Evolutionary conservation across 2,113 vertebrate species (phyloP).

Genomic region (Nymphicus hollandicus): DNA sequence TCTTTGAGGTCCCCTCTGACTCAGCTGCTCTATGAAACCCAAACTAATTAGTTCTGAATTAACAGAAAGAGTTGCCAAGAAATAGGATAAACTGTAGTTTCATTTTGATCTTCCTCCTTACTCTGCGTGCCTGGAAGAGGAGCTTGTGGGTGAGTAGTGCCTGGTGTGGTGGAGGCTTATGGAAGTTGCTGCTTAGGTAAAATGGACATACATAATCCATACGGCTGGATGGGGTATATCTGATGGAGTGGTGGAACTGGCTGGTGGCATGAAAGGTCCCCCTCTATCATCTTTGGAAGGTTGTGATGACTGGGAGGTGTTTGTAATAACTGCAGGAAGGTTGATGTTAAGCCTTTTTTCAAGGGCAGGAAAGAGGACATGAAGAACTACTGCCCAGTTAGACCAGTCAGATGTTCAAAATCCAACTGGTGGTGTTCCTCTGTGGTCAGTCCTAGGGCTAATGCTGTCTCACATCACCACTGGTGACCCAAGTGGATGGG

Average conservation of each 20-base stretch:
- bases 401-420: not conserved
- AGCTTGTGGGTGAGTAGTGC: not conserved
- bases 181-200: not conserved
- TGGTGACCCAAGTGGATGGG: not conserved
- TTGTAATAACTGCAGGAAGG: not conserved
- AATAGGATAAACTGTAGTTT: not conserved
- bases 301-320: not conserved
- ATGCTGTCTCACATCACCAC: not conserved
- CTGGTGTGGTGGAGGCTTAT: not conserved
- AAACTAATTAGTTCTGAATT: not conserved
- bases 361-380: not conserved
- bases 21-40: not conserved
- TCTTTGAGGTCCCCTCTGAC: not conserved
- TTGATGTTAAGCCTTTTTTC: rapidly evolving
- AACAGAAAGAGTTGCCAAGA: not conserved
- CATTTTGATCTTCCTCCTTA: not conserved
- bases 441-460: not conserved
- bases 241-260: not conserved
- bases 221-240: not conserved
- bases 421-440: not conserved
- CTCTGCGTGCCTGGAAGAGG: not conserved
- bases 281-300: not conserved
- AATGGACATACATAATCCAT: not conserved
- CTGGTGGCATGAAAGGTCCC: not conserved
- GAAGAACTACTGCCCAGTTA: not conserved